Evolutionary conservation across 2,113 vertebrate genomes (phyloP).

Genomic region (Glaucidium brasilianum): DNA sequence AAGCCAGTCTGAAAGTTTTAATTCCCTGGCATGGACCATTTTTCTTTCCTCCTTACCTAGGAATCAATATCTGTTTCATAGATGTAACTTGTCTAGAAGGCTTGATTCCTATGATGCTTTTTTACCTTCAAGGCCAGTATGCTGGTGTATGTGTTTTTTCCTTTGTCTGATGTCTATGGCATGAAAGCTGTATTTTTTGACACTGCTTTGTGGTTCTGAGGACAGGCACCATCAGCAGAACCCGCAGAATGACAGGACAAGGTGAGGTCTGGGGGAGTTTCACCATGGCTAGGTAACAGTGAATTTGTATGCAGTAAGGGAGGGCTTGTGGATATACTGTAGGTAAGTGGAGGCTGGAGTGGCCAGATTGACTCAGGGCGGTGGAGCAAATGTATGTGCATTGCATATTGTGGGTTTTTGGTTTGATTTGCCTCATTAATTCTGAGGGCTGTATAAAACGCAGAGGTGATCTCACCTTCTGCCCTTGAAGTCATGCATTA

Average conservation of each 20-base stretch:
- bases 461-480: background rate
- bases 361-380: background rate
- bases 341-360: background rate
- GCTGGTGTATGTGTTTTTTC: background rate
- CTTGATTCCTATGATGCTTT: background rate
- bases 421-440: background rate
- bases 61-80: background rate
- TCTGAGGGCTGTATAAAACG: background rate
- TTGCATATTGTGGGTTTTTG: background rate
- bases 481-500: background rate
- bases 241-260: background rate
- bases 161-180: rapidly evolving
- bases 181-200: background rate
- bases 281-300: background rate
- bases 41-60: background rate
- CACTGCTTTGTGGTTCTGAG: background rate
- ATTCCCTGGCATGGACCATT: background rate
- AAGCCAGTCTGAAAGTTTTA: background rate
- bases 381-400: background rate
- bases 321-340: background rate
- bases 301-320: background rate
- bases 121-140: background rate
- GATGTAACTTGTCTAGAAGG: background rate
- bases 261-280: background rate
- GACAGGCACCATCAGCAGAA: background rate